Percentiles rank a stretch among this genome's conserved stretches.
Conservation (phyloP, 2,888 invertebrate genomes). For the Agriopis marginaria region DNA sequence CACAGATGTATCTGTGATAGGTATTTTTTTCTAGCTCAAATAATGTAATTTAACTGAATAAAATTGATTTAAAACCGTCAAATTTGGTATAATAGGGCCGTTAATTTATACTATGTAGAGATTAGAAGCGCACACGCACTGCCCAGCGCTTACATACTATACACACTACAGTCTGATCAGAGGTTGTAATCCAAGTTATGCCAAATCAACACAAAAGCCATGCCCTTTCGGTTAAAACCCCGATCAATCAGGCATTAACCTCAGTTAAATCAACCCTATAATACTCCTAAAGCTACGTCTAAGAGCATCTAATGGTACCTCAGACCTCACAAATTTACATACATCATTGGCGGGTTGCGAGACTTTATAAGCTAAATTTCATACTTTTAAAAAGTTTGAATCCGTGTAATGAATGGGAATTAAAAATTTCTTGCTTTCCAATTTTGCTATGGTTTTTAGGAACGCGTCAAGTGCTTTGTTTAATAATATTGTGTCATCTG, state of each 20-base stretch:
- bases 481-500: neutral
- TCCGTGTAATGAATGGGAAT: slow-evolving; percentile 60
- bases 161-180: no score
- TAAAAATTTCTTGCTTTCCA: slow-evolving; percentile 74
- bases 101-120: no score
- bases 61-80: no score
- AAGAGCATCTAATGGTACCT: slow-evolving; percentile 71
- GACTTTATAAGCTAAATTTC: slow-evolving; percentile 62
- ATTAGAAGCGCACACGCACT: no score
- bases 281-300: slow-evolving; percentile 64
- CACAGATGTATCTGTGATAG: no score
- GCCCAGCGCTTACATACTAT: no score
- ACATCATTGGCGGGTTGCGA: slow-evolving; percentile 79
- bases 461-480: slow-evolving; percentile 42
- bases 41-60: no score
- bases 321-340: slow-evolving; percentile 76
- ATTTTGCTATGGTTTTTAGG: slow-evolving; percentile 52
- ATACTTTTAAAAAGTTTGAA: slow-evolving; percentile 53
- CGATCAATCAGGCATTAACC: slow-evolving; percentile 55
- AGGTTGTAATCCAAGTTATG: slow-evolving; percentile 5
- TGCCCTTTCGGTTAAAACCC: slow-evolving; percentile 46
- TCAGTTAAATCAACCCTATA: slow-evolving; percentile 65
- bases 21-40: no score
- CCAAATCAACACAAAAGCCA: slow-evolving; percentile 14
- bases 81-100: no score